Conservation (phyloP, 2,888 invertebrate genomes). For the Itoplectis maculator region DNA sequence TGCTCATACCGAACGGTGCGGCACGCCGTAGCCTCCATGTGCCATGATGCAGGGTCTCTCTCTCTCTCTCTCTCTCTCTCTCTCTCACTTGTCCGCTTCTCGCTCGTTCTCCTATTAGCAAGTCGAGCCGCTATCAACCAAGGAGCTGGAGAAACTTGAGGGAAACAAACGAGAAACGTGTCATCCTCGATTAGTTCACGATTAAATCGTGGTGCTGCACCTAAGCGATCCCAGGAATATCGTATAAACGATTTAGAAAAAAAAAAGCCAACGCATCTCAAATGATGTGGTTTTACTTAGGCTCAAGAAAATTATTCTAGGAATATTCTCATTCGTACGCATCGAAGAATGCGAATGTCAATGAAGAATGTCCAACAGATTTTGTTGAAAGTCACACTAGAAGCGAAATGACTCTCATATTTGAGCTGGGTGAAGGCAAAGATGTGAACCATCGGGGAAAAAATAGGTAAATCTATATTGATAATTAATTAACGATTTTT, state of each 20-base stretch:
- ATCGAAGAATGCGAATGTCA: background rate
- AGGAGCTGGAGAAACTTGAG: slow-evolving; percentile 9
- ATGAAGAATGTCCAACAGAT: background rate
- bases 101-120: slow-evolving; percentile 3
- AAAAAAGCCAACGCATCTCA: background rate
- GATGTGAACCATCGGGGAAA: background rate
- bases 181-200: slow-evolving; percentile 25
- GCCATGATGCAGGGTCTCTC: background rate
- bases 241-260: background rate
- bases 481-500: slow-evolving; percentile 33
- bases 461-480: slow-evolving; percentile 1
- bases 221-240: slow-evolving; percentile 7
- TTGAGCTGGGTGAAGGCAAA: background rate
- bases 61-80: no score
- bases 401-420: background rate
- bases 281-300: background rate
- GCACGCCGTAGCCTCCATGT: background rate
- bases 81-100: no score
- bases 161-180: slow-evolving; percentile 1
- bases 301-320: background rate
- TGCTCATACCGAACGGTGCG: background rate
- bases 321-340: background rate
- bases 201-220: slow-evolving; percentile 17
- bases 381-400: no score
- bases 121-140: slow-evolving; percentile 5